Base-by-base conservation (phyloP, 2,888 invertebrate species). In the Lysandra bellargus region DNA sequence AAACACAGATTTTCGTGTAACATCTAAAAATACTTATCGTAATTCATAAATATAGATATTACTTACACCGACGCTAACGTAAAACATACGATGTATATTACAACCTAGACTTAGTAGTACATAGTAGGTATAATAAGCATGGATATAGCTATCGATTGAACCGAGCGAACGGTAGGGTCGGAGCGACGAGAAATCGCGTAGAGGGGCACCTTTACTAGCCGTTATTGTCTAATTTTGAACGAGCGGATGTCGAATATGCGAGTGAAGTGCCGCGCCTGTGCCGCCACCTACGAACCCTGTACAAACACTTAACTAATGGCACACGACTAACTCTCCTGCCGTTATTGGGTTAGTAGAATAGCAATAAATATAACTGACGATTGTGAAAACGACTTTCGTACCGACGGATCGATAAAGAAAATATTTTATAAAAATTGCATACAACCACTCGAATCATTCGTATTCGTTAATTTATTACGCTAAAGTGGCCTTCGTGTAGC, bases 31-130 rank as follows among this genome's bases (percentile, higher is more conserved):
- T 91, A 92, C 92, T 92, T 91, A 91, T 86, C 88, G 88, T 88
- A 90, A 87, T 87, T 91, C 89, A 93, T 93, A 93, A 93, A 93
- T 92, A 93, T 93, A 93, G 89, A 92, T 89, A 89, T 91, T 90
- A 89, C 88, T 90, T 91, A 91, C 84, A 87, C 84, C 88, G 88
- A 88, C 87, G 85, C 87, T 90, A 89, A 89, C 86, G 86, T 89
- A 92, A 91, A 89, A 89, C 89, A 85, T 87, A 88, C 84, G 87
- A 87, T 88, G 88, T 89, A 90, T 85, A 84, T 88, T 92, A 91
- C 86, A 89, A 89, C 86, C 88, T 92, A 92, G 87, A 81, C 89
- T 92, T 92, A 93, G 80, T 89, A 83, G 88, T 91, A 91, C 87
- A 91, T 92, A 92, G 90, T 93, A 91, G 89, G 85, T 89, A 87